Evolutionary conservation across 30 jellyfish, hydroid and myxozoan species (phyloP), one percentile per base, ranked within the genome.

Genomic region (Hydractinia echinata): DNA sequence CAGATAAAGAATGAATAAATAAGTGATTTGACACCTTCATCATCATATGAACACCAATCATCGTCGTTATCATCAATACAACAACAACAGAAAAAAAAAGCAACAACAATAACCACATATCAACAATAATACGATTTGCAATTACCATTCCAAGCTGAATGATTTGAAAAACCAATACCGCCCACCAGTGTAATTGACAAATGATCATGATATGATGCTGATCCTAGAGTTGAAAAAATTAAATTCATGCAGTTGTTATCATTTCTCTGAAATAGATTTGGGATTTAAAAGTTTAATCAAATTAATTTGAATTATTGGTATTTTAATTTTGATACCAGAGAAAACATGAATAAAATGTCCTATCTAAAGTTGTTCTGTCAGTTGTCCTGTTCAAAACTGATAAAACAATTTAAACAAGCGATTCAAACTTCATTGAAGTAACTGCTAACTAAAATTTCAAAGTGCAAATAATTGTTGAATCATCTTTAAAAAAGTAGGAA

Each of bases 121-220:
- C n/a, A 74, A 74, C 18, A 13, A 11, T 2, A 39, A 74, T 1
- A 11, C 15, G 3, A 74, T n/a, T n/a, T 54, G 18, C 20, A 39
- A 54, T 3, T 70, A 91, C 97, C 97, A 82, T 91, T 91, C 97
- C 97, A 91, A 3, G 81, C 55, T 50, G 97, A 91, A 79, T 91
- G 97, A 61, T 86, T n/a, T 93, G 71, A 91, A 83, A 85, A 91
- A 91, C 76, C 89, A 86, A 52, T 91, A 91, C 39, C 79, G 81
- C 14, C 97, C 97, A 14, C 97, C 97, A 60, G 76, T 91, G 68
- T 91, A 91, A 81, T 91, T 91, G 55, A 91, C 97, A 58, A 91
- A 91, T 76, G n/a, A 91, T 85, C 97, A 91, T 91, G 14, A 91
- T 6, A 87, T 76, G 52, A 91, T 85, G 51, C 96, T 93, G 10